phyloP scores from a whole-genome alignment of 37 sponge, comb jelly and placozoan species.

The Ephydatia muelleri region DNA sequence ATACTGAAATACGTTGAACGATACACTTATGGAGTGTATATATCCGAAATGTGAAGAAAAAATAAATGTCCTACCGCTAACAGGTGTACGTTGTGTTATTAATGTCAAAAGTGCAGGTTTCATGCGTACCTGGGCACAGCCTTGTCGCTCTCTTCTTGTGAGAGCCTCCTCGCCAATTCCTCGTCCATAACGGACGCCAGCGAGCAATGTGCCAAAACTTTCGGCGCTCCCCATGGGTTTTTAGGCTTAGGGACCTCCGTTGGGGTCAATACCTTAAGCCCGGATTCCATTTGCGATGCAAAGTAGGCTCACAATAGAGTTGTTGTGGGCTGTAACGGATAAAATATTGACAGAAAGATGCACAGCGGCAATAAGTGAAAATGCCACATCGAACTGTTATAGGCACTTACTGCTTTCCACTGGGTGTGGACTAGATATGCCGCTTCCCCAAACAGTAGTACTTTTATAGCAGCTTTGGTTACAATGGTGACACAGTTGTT shows the following conservation, averaged over 20 bases:
- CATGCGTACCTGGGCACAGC: not conserved
- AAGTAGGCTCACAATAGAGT: not conserved
- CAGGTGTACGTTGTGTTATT: no score
- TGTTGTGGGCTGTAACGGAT: not conserved
- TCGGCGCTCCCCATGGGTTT: slow-evolving; percentile 63
- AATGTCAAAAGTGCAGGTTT: no score
- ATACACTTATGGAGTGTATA: no score
- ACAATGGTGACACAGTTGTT: not conserved
- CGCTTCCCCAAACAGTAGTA: not conserved
- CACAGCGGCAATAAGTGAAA: no score
- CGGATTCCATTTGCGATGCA: slow-evolving; percentile 5
- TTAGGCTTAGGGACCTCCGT: slow-evolving; percentile 9
- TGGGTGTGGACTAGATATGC: no score
- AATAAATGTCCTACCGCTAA: no score
- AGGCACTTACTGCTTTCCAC: no score
- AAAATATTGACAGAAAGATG: not conserved
- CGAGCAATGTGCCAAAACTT: slow-evolving; percentile 49
- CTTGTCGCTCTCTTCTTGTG: slow-evolving; percentile 42
- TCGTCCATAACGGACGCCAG: slow-evolving; percentile 82
- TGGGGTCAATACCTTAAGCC: slow-evolving; percentile 37
- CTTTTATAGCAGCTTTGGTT: not conserved
- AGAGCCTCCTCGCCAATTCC: slow-evolving; percentile 72
- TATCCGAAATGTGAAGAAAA: no score
- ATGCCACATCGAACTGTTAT: no score
- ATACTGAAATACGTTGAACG: no score